Evolutionary conservation across 1,140 invertebrate species (phyloP), one percentile per base, ranked within the genome.

Genomic region (Saccostrea cuccullata): DNA sequence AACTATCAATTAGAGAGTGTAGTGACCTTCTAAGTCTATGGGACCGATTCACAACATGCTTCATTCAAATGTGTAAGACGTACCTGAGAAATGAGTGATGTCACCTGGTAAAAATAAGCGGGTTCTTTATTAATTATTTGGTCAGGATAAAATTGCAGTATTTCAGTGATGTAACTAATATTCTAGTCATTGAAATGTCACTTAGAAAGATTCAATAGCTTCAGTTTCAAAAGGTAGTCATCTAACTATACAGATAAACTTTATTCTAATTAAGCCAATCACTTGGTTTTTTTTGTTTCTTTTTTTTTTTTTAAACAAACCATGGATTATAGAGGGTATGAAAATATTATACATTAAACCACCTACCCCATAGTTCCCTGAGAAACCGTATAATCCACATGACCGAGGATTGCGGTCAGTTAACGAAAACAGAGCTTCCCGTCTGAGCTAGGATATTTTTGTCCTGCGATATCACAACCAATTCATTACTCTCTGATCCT

Each of bases 311-410:
- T 36, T 36, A 36, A 36, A 36, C 30, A 36, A 36, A 36, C 30
- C 30, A 36, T 36, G 30, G 30, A 36, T 47, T 6, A 47, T 6
- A 47, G 9, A 9, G 47, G 47, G 47, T 47, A 8, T 47, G 6
- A 47, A 47, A 47, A 47, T 47, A 47, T 47, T 47, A 8, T 47
- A 47, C n/a, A n/a, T n/a, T 47, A 47, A 47, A 47, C 15, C 67
- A 73, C 67, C 70, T 77, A 77, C 70, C 70, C 70, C 70, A 77
- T 26, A 77, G 26, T 6, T 77, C 70, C 26, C 70, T 77, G 26
- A 77, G 26, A 77, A 77, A 77, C 1, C 26, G 70, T 30, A 77
- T 77, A 77, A 77, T 77, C 70, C 70, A 77, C 70, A 77, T 77
- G 70, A 77, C 70, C 70, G 26, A 15, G 23, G 23, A 26, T 15